Evolutionary conservation across 2,113 vertebrate genomes (phyloP).

Genomic region (Andinoacara biseriatus): DNA sequence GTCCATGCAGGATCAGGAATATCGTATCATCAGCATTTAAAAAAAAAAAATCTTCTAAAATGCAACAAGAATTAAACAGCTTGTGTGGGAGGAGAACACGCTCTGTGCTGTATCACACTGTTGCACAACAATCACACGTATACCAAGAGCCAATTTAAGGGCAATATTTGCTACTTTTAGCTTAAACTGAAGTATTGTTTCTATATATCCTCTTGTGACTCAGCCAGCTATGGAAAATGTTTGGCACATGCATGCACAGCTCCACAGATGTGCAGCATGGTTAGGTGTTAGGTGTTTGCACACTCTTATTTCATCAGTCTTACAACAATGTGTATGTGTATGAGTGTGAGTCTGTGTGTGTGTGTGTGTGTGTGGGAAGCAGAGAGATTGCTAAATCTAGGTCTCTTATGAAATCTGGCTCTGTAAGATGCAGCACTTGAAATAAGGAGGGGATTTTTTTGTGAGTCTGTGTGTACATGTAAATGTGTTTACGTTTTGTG

Average conservation of each 20-base stretch:
- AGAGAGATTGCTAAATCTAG: conserved; percentile 54
- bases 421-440: conserved; percentile 49
- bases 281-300: neutral
- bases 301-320: neutral
- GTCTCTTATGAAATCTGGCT: conserved; percentile 70
- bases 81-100: neutral
- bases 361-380: neutral
- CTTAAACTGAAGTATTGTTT: neutral
- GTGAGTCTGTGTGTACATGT: neutral
- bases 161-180: neutral
- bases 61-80: neutral
- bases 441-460: conserved; percentile 24
- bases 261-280: neutral
- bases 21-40: neutral
- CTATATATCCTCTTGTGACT: neutral
- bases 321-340: neutral
- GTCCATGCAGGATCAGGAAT: neutral
- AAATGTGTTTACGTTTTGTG: neutral
- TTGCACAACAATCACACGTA: neutral
- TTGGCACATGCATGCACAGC: neutral
- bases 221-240: neutral
- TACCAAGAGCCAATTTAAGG: neutral
- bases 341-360: neutral
- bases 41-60: neutral
- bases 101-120: neutral